phyloP scores from a whole-genome alignment of 2,888 invertebrate genomes.

The Drosophila sordidapex region DNA sequence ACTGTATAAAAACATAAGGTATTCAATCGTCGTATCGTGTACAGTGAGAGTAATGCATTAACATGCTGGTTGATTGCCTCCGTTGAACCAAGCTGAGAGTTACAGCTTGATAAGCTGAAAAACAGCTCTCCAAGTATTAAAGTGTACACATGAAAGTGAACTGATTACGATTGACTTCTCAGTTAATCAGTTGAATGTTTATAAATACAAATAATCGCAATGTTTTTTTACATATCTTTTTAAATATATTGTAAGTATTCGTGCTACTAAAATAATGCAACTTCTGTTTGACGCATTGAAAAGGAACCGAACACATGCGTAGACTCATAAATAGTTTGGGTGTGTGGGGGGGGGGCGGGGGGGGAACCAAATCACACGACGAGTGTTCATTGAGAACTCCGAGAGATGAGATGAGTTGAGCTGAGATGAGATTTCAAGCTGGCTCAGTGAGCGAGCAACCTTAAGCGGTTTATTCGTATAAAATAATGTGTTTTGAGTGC shows the following conservation, averaged over 20 bases:
- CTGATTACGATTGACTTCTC: not conserved
- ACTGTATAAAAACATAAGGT: not conserved
- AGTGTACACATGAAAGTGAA: not conserved
- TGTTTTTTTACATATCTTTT: not conserved
- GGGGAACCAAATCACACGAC: constrained; percentile 1
- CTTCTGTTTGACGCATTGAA: not conserved
- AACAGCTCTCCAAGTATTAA: not conserved
- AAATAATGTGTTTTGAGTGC: constrained; percentile 30
- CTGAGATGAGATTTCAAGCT: constrained; percentile 10
- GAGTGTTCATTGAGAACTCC: constrained; percentile 5
- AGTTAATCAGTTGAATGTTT: not conserved
- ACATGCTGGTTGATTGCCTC: constrained; percentile 2
- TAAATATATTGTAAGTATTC: not conserved
- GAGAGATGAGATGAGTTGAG: constrained; percentile 19
- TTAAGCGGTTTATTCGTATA: constrained; percentile 22
- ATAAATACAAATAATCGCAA: not conserved
- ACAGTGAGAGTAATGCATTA: not conserved
- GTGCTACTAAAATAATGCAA: not conserved
- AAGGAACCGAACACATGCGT: constrained; percentile 10
- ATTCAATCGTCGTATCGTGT: not conserved
- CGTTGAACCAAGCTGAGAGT: constrained; percentile 4
- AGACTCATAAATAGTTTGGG: not conserved
- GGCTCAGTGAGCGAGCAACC: not conserved
- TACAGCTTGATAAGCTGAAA: too few relatives aligned
- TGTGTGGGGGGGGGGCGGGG: not conserved